Base-by-base conservation (phyloP, 2,113 vertebrate genomes). In the Anthoscopus minutus region DNA sequence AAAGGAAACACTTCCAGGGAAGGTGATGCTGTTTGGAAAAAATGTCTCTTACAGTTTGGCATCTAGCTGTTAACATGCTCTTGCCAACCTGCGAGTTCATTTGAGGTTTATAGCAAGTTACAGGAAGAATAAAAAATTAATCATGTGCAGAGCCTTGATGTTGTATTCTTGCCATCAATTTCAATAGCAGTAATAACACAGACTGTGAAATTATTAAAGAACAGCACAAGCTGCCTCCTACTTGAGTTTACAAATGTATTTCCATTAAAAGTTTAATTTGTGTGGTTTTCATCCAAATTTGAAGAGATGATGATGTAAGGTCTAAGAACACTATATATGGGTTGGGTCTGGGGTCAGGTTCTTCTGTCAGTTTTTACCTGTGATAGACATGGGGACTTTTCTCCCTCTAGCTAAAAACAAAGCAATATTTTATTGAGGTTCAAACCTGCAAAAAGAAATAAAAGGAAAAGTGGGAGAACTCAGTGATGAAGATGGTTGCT, bases 121-220 rank as follows among this genome's bases (percentile, higher is more conserved):
- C 94, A 96, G 86, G 86, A 95, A 97, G 78, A 97, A 95, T 94
- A 94, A 94, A 93, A 95, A 65, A 22, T 92, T 93, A 97, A 94
- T 93, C 67, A 72, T 86, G 79, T 92, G 65, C 92, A 92, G 87
- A 88, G 60, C 20, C 40, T 71, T 94, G n/a, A 31, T 90, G 50
- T 62, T 96, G 91, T 93, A 74, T 81, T 81, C 72, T 62, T 90
- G 88, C 88, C 80, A 91, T 94, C 89, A 70, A 54, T 93, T 95
- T 92, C 88, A 94, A 93, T 58, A 89, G 73, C 65, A 93, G 27
- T 94, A 96, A 95, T 95, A 94, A 88, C 71, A 93, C 83, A 96
- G 86, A 47, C 89, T 70, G 47, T 4, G 2, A 92, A 94, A 54
- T 1, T 7, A 94, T 79, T 92, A 65, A 57, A 91, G 77, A 94